phyloP scores from a whole-genome alignment of 2,797 vertebrate genomes.

The Meda fulgida region DNA sequence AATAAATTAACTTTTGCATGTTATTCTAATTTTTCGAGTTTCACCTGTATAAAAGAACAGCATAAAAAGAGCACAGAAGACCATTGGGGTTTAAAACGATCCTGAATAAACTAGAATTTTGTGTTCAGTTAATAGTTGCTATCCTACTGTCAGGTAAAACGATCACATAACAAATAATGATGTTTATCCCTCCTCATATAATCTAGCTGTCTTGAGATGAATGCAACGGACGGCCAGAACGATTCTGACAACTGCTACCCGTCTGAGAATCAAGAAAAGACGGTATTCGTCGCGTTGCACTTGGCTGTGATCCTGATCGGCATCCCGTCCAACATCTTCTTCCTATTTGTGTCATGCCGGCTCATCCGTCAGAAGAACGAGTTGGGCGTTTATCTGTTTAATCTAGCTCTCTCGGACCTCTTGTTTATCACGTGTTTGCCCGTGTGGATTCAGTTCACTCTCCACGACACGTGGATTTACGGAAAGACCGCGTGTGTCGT shows the following conservation, averaged over 20 bases:
- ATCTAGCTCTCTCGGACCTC: constrained; percentile 86
- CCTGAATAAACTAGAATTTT: neutral
- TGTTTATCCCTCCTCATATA: constrained; percentile 12
- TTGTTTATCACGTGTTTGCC: constrained; percentile 80
- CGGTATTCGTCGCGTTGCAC: constrained; percentile 79
- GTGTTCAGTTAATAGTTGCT: neutral
- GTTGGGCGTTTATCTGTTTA: constrained; percentile 87
- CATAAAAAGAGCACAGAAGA: neutral
- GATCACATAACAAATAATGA: neutral
- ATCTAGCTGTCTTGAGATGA: constrained; percentile 50
- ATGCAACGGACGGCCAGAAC: constrained; percentile 25
- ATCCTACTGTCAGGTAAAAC: neutral
- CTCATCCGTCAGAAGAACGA: constrained; percentile 86
- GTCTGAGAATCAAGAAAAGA: constrained; percentile 63
- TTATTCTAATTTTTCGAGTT: too few species aligned
- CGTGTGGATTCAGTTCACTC: constrained; percentile 84
- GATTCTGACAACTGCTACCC: constrained; percentile 63
- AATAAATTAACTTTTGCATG: too few species aligned
- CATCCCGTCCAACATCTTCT: constrained; percentile 82
- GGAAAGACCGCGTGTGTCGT: constrained; percentile 72
- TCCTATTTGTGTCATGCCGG: constrained; percentile 82
- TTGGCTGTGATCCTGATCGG: constrained; percentile 77
- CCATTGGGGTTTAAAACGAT: too few species aligned
- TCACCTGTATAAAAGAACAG: neutral
- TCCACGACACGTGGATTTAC: constrained; percentile 79